Evolutionary conservation across 2,113 vertebrate species (phyloP).

Genomic region (Vimba vimba): DNA sequence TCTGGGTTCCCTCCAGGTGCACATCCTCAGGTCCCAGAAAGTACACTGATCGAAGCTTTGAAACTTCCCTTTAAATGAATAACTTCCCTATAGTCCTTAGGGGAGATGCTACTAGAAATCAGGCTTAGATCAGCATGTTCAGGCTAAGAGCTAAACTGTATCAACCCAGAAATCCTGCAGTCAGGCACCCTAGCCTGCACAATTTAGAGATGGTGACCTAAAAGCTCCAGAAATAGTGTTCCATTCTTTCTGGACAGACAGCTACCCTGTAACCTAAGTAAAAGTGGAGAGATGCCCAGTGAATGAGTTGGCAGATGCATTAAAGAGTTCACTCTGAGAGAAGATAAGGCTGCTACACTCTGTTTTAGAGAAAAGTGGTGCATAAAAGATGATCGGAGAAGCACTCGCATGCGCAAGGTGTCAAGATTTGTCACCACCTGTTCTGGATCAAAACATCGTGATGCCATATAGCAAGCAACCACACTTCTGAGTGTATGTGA

Average conservation of each 20-base stretch:
- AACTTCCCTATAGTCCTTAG: background rate
- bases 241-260: slow-evolving; percentile 37
- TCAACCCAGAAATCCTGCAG: slow-evolving; percentile 13
- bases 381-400: slow-evolving; percentile 24
- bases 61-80: slow-evolving; percentile 25
- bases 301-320: slow-evolving; percentile 13
- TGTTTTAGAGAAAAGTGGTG: slow-evolving; percentile 18
- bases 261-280: background rate
- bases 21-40: slow-evolving; percentile 30
- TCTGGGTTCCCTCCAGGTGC: slow-evolving; percentile 18
- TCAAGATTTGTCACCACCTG: slow-evolving; percentile 30
- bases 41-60: slow-evolving; percentile 5
- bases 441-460: background rate
- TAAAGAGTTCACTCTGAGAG: background rate
- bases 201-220: slow-evolving; percentile 26
- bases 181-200: slow-evolving; percentile 10
- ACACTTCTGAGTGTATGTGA: background rate
- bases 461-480: background rate
- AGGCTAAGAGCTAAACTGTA: slow-evolving; percentile 13
- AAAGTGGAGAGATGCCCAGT: slow-evolving; percentile 26
- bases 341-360: slow-evolving; percentile 15
- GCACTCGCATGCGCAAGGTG: background rate
- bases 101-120: background rate
- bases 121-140: slow-evolving; percentile 19
- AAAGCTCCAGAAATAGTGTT: slow-evolving; percentile 35